phyloP scores from a whole-genome alignment of 2,113 vertebrate genomes.

The Sceloporus tristichus region DNA sequence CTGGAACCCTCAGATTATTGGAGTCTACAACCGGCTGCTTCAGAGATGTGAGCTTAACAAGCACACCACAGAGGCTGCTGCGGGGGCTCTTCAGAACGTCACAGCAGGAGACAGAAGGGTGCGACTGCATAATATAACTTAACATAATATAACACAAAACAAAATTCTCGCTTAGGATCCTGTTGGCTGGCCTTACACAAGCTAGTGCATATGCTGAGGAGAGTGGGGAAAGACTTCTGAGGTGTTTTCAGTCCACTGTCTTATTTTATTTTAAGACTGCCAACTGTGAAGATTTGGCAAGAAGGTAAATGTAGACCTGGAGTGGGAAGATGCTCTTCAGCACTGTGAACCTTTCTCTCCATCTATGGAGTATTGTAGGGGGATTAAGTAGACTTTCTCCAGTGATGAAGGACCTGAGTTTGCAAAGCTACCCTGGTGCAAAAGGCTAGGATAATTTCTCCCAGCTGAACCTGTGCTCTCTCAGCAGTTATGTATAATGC shows the following conservation, averaged over 20 bases:
- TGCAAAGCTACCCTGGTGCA: neutral
- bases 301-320: neutral
- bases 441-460: neutral
- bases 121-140: neutral
- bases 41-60: constrained; percentile 85
- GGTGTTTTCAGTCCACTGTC: neutral
- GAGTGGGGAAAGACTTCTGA: neutral
- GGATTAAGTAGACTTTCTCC: neutral
- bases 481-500: too few species aligned
- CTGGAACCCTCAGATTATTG: constrained; percentile 93
- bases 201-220: neutral
- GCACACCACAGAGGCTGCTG: constrained; percentile 86
- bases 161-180: accelerated
- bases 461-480: neutral
- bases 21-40: constrained; percentile 88
- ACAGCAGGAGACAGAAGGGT: constrained; percentile 92
- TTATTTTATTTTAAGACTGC: neutral
- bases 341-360: neutral
- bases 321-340: neutral
- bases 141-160: too few species aligned
- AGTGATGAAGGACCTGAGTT: too few species aligned
- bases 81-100: constrained; percentile 94
- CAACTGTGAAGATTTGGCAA: neutral
- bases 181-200: neutral
- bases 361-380: neutral